Base-by-base conservation (phyloP, 2,113 vertebrate genomes). In the Aegotheles bennettii region DNA sequence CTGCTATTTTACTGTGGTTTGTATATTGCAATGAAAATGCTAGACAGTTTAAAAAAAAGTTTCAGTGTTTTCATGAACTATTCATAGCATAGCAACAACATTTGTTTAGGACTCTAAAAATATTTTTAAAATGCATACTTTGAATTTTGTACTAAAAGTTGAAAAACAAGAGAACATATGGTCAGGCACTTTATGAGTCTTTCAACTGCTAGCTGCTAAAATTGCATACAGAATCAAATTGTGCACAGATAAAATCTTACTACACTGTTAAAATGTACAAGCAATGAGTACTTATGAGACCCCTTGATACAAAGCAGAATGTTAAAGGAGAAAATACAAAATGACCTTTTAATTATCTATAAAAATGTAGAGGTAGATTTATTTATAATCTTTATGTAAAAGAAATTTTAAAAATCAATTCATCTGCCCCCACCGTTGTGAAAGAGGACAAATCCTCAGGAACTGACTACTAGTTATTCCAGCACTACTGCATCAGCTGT, bases 51-150 rank as follows among this genome's bases (percentile, higher is more conserved):
- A 85, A 84, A 82, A 83, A 89, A 92, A 89, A 36, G 35, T 67
- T 90, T 77, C 59, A 91, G 4, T 94, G 53, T 94, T 97, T 95
- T 84, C 60, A 84, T 85, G 51, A 11, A 53, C 84, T 82, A 89
- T 94, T 96, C 90, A 87, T 96, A 94, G 93, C 77, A 83, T 65
- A 94, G 74, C 19, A 95, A 91, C 89, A 96, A 96, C 93, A 97
- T 97, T 97, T 97, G 75, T 88, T 94, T 96, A 95, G 69, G 76
- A 84, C 50, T 93, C 75, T 89, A 93, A 94, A 96, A 96, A 92
- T 95, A 96, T 95, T 97, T 95, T 93, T 94, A 20, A 95, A 95
- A 94, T 92, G 59, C 95, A 96, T 95, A 63, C 93, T 97, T 97
- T 64, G 48, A 95, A 84, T 95, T 97, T 97, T 94, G 20, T 93